phyloP scores from a whole-genome alignment of 2,888 invertebrate species.

The Athalia circularis region DNA sequence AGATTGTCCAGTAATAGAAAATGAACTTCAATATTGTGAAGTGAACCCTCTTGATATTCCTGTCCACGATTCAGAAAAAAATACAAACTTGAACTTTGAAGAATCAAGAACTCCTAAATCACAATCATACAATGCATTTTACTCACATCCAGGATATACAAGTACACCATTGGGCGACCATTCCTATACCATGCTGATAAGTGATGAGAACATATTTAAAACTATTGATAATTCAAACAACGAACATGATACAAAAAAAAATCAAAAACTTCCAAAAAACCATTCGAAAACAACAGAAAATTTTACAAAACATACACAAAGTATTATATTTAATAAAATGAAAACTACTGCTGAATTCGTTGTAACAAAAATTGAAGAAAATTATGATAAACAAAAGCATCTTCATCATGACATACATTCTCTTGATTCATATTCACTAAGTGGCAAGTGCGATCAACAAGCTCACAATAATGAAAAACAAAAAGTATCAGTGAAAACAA shows the following conservation, averaged over 20 bases:
- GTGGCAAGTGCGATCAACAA: conserved; percentile 10
- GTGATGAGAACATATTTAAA: conserved; percentile 16
- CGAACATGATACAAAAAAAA: neutral
- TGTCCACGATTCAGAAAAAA: conserved; percentile 19
- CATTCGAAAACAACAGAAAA: conserved; percentile 17
- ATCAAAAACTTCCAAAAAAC: conserved; percentile 30
- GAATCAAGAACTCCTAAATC: conserved; percentile 6
- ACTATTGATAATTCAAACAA: conserved; percentile 3
- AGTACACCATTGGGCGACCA: conserved; percentile 36
- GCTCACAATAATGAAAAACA: conserved; percentile 1
- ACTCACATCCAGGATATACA: conserved; percentile 31
- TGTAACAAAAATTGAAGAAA: conserved; percentile 20
- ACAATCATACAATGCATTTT: conserved; percentile 22
- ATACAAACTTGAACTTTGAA: conserved; percentile 10
- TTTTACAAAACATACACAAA: conserved; percentile 7
- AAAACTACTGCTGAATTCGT: conserved; percentile 20
- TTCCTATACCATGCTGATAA: conserved; percentile 29
- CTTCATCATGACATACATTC: conserved; percentile 8
- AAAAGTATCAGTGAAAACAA: conserved; percentile 29
- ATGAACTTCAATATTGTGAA: conserved; percentile 15
- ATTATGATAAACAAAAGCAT: conserved; percentile 23
- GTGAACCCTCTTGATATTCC: conserved; percentile 13
- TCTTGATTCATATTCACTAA: neutral
- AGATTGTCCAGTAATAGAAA: conserved; percentile 11
- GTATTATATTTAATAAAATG: neutral